phyloP scores from a whole-genome alignment of 2,888 invertebrate genomes.

The Hypercompe scribonia region DNA sequence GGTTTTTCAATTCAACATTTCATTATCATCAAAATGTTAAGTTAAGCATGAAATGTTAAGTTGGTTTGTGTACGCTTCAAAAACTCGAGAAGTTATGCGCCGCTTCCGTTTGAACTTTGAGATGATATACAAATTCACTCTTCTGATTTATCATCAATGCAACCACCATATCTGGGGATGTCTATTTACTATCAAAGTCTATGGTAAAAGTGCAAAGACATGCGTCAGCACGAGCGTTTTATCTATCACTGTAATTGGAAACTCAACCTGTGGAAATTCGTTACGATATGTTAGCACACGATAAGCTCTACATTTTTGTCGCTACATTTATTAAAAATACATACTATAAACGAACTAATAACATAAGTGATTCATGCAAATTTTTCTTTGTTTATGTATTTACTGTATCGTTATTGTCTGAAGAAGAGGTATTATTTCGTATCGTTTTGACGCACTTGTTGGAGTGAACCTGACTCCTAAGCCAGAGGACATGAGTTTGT shows the following conservation, averaged over 20 bases:
- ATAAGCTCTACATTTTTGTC: constrained; percentile 30
- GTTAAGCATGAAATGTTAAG: no score
- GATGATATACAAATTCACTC: no score
- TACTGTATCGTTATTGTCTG: no score
- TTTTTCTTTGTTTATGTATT: neutral
- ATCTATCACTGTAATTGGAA: constrained; percentile 49
- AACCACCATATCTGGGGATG: neutral
- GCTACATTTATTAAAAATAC: neutral
- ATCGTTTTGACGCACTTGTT: no score
- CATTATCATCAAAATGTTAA: neutral
- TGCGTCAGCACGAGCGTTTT: constrained; percentile 28
- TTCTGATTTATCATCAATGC: no score
- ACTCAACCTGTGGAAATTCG: constrained; percentile 43
- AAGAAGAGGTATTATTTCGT: no score
- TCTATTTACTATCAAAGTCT: neutral
- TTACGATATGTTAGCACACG: constrained; percentile 32
- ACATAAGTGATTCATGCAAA: neutral
- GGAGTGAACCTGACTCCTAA: no score
- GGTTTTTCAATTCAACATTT: no score
- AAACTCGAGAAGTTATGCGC: no score
- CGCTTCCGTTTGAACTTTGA: no score
- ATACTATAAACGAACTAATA: neutral
- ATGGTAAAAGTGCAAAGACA: constrained; percentile 3
- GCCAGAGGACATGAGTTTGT: no score
- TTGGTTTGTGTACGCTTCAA: no score